Base-by-base conservation (phyloP, 2,888 invertebrate species). In the Ditylenchus weischeri region DNA sequence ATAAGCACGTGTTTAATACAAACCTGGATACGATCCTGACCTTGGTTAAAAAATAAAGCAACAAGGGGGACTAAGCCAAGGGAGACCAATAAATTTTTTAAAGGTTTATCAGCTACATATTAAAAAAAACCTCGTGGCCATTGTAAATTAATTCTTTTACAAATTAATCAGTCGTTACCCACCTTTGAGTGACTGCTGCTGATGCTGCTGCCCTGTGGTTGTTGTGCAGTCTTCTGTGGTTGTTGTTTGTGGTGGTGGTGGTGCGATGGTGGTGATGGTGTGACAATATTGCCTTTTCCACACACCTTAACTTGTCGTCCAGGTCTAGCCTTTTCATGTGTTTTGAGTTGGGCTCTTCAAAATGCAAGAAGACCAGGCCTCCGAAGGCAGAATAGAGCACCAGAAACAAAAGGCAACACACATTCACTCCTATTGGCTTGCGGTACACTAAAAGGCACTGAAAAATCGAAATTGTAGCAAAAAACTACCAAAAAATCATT, bases 311-410 rank as follows among this genome's bases (percentile, higher is more conserved):
- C 62, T 47, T 62, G 15, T 36, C 38, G 62, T 62, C 62, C 18
- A 62, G 13, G 18, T 62, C 62, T 23, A 36, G n/a, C 13, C 23
- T n/a, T 38, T 43, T 50, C 57, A 70, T 64, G 54, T 72, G 75
- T 66, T 75, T 69, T 48, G 76, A 74, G 63, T 74, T 72, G 7
- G 69, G 67, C 21, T 70, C 70, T 66, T 79, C 79, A 60, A 79
- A 80, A 61, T 80, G 74, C 18, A 80, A 70, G 63, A 80, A 80
- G 29, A 78, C 70, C 65, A 78, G 78, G 15, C 78, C 80, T 10
- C 80, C 80, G 58, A 80, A 67, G 4, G 76, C 68, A 13, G 78
- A 75, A 69, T 80, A 80, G 59, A 73, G 64, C 18, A 78, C 68
- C 47, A 80, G 71, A 57, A 80, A 79, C 23, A 76, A 57, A 38